Evolutionary conservation across 2,113 vertebrate species (phyloP), one percentile per base, ranked within the genome.

Genomic region (Corvus cornix): DNA sequence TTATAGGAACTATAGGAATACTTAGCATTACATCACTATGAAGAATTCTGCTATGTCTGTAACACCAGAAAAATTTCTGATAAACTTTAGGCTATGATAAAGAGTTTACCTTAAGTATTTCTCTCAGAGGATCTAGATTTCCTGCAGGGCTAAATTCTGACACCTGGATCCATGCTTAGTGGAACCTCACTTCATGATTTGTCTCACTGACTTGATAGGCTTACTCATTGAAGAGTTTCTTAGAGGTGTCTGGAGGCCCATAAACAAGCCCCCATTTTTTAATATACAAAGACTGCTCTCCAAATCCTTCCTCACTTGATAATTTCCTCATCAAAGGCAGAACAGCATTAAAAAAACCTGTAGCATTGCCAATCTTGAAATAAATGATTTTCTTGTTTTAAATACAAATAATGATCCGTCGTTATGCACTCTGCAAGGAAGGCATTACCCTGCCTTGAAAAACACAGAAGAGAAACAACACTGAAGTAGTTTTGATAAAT

Each of bases 401-500:
- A 92, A 91, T 49, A 92, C 60, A 87, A 67, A 93, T 69, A 67
- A 48, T 21, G 60, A 89, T 74, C 68, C 0, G 1, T 48, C 2
- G 35, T 60, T 83, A 43, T 58, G 51, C 46, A 55, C 64, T 89
- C 73, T 46, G 74, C 35, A 76, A 91, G 62, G 68, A 91, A 87
- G 60, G 72, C 35, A 77, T 59, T 78, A 60, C 30, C 13, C 48
- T 76, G 73, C 31, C 49, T 91, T 66, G 62, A 51, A 79, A 95
- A 94, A 87, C 52, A 43, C 26, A 43, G n/a, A 78, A 75, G 11
- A 73, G 69, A 28, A 72, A 89, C 66, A 53, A 2, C 60, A 53
- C 43, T 66, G 20, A 64, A 69, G 53, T 13, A 64, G 52, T 91
- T 93, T 75, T 87, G 78, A 93, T 91, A 96, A 96, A 95, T 35